Percentiles rank a stretch among this genome's conserved stretches.
These are phyloP conservation scores for Anas platyrhynchos DNA, from an alignment of 2,113 vertebrate genomes.

Conservation along the genomic window DNA sequence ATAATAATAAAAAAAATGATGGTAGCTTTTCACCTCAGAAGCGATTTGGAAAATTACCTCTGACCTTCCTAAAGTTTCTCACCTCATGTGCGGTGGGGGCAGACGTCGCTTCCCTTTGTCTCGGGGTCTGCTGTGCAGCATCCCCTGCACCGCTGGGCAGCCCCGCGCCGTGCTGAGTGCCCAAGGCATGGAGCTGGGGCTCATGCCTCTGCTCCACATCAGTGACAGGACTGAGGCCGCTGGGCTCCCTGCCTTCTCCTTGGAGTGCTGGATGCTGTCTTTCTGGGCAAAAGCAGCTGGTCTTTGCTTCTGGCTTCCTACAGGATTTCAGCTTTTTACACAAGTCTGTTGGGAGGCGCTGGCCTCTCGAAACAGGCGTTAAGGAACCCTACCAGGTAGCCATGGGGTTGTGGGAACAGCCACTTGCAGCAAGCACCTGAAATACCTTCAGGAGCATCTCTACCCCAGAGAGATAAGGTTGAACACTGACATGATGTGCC, in stretches of 20 bases:
- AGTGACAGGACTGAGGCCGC: not conserved
- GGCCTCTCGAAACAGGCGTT: not conserved
- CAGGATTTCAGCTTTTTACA: not conserved
- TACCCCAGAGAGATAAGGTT: not conserved
- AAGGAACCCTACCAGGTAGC: not conserved
- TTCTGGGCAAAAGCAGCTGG: not conserved
- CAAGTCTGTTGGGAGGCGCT: not conserved
- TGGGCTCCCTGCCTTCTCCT: not conserved
- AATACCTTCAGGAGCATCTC: not conserved
- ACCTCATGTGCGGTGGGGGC: not conserved
- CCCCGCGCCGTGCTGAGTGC: no score
- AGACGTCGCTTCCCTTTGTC: not conserved
- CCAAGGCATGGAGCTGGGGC: not conserved
- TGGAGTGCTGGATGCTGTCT: not conserved
- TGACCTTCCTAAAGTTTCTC: not conserved
- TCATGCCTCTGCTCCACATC: not conserved
- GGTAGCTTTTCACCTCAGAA: not conserved
- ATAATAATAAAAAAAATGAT: not conserved
- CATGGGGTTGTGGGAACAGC: not conserved
- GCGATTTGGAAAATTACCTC: not conserved
- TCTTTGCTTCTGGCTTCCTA: not conserved
- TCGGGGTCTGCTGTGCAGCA: not conserved
- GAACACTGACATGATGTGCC: accelerated
- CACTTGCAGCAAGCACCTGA: not conserved
- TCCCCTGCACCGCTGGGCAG: not conserved